Evolutionary conservation across 2,888 invertebrate genomes (phyloP).

Genomic region (Tachina grossa): DNA sequence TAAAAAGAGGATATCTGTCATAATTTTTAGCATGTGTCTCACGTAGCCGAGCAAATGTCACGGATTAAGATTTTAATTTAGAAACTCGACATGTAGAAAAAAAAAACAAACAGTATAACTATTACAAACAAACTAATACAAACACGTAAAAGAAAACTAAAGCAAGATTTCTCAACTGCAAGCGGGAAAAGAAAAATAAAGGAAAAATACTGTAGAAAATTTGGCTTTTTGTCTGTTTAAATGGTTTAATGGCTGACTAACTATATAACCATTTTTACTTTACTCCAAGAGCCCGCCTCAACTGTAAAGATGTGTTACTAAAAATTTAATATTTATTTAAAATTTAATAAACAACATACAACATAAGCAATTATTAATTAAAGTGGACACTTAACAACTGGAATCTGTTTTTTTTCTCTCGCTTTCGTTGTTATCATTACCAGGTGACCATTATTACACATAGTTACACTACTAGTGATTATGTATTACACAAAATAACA

Average conservation of each 20-base stretch:
- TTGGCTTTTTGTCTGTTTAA: background rate
- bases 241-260: conserved; percentile 29
- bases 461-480: too few species aligned
- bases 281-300: background rate
- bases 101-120: conserved; percentile 1
- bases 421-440: background rate
- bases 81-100: conserved; percentile 54
- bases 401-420: background rate
- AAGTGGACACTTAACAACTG: background rate
- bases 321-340: background rate
- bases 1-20: conserved; percentile 15
- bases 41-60: conserved; percentile 62
- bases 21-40: conserved; percentile 47
- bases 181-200: background rate
- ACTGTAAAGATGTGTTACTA: conserved; percentile 32
- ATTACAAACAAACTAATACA: background rate
- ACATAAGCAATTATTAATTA: background rate
- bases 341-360: background rate
- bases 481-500: too few species aligned
- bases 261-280: background rate
- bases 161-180: background rate
- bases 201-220: background rate
- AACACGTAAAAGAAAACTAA: background rate
- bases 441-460: background rate
- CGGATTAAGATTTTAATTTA: conserved; percentile 69